These are phyloP conservation scores for Drosophila kambysellisi DNA, from an alignment of 2,888 invertebrate genomes.

Conservation along the genomic window DNA sequence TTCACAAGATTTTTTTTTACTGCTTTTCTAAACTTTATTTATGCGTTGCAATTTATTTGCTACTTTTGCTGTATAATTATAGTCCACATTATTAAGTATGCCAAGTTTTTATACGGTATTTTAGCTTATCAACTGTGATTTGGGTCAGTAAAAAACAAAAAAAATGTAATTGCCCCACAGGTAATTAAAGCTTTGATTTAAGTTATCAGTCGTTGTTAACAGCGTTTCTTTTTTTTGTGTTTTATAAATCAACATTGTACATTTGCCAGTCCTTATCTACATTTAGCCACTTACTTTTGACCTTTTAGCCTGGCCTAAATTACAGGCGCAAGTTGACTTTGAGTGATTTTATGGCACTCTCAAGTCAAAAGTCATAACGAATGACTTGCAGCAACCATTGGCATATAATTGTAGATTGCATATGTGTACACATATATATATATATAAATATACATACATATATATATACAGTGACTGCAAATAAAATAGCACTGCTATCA, in stretches of 20 bases:
- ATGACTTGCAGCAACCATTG: conserved; percentile 31
- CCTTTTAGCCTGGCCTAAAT: conserved; percentile 60
- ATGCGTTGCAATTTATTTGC: neutral
- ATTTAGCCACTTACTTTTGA: conserved; percentile 48
- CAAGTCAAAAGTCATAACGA: conserved; percentile 19
- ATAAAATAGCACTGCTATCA: neutral
- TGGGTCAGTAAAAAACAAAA: neutral
- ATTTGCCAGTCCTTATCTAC: neutral
- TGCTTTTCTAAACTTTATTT: neutral
- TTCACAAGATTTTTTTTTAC: neutral
- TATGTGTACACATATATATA: conserved; percentile 19
- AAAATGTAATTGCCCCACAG: neutral
- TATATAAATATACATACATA: neutral
- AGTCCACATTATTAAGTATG: neutral
- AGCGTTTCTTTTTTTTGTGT: neutral
- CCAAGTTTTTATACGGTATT: neutral
- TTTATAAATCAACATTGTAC: neutral
- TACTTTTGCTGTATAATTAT: neutral
- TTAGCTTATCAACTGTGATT: conserved; percentile 25
- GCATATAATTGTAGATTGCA: conserved; percentile 21
- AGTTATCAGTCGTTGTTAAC: conserved; percentile 10
- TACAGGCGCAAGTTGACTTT: conserved; percentile 36
- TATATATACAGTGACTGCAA: neutral
- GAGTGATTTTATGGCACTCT: conserved; percentile 17
- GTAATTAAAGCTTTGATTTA: conserved; percentile 3